These are phyloP conservation scores for Sthenelais limicola DNA, from an alignment of 2,888 invertebrate genomes.

Conservation along the genomic window DNA sequence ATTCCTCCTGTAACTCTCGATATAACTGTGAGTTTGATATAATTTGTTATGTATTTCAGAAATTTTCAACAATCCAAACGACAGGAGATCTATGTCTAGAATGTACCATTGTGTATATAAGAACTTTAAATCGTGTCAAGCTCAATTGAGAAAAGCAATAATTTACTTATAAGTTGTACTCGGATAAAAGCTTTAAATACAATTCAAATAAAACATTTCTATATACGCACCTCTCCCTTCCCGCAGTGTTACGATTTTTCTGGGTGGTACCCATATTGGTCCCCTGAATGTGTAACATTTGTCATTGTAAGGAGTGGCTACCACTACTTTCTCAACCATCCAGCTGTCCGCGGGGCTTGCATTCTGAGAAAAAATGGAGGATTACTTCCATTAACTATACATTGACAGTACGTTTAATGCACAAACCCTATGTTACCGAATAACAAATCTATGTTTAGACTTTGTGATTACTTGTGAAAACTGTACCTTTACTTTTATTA, in stretches of 20 bases:
- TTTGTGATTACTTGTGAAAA: too few species aligned
- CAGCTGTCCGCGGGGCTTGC: too few species aligned
- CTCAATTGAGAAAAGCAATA: not conserved
- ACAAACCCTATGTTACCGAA: too few species aligned
- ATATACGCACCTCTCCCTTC: slow-evolving; percentile 42
- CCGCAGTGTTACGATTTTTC: slow-evolving; percentile 34
- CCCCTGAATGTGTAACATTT: slow-evolving; percentile 44
- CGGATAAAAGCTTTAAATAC: not conserved
- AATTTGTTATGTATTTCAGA: too few species aligned
- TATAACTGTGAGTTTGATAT: too few species aligned
- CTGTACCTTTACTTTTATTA: too few species aligned
- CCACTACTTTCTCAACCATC: slow-evolving; percentile 45
- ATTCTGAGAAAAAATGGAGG: too few species aligned
- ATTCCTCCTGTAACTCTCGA: too few species aligned
- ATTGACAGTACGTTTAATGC: not conserved
- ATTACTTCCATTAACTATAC: not conserved
- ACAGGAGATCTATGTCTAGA: too few species aligned
- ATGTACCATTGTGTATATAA: not conserved
- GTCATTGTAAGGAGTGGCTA: slow-evolving; percentile 49
- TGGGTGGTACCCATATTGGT: slow-evolving; percentile 43
- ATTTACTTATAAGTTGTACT: not conserved
- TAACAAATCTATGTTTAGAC: too few species aligned
- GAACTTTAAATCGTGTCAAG: not conserved
- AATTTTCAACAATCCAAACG: too few species aligned
- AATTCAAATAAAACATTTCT: not conserved